phyloP scores from a whole-genome alignment of 2,888 invertebrate genomes.

The Conomelus anceps region DNA sequence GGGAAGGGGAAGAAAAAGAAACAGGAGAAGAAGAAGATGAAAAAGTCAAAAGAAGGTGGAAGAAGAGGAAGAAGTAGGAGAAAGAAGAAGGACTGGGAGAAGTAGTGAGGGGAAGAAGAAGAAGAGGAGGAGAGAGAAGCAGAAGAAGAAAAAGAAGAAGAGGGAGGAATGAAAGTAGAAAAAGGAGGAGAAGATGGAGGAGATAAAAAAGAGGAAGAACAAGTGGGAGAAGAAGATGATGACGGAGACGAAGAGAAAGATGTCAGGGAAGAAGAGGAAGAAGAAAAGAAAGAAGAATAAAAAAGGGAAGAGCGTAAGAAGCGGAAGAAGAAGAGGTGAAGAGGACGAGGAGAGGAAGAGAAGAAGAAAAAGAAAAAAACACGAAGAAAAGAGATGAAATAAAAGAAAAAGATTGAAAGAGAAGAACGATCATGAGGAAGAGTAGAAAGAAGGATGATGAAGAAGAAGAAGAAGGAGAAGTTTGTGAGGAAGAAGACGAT shows the following conservation, averaged over 20 bases:
- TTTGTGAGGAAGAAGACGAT: neutral
- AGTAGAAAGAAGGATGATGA: neutral
- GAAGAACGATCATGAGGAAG: neutral
- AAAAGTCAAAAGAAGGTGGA: too few species aligned
- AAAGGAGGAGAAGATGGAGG: too few species aligned
- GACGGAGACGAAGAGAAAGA: neutral
- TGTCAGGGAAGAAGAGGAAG: neutral
- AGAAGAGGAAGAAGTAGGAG: too few species aligned
- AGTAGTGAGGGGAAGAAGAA: too few species aligned
- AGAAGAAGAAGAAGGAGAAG: neutral
- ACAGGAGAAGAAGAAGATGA: too few species aligned
- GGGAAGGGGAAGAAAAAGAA: too few species aligned
- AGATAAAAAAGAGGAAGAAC: too few species aligned
- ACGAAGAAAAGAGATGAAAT: neutral
- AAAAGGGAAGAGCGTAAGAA: neutral
- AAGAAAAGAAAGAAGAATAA: neutral
- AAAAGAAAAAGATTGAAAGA: neutral
- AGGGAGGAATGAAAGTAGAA: too few species aligned
- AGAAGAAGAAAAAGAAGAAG: too few species aligned
- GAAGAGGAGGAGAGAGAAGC: too few species aligned
- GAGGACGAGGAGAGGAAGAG: neutral
- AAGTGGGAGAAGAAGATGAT: neutral
- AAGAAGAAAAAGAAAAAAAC: neutral
- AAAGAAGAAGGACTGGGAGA: too few species aligned
- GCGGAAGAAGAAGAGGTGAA: neutral